These are phyloP conservation scores for Trigoniulus corallinus DNA, from an alignment of 1,140 invertebrate species.

Conservation along the genomic window DNA sequence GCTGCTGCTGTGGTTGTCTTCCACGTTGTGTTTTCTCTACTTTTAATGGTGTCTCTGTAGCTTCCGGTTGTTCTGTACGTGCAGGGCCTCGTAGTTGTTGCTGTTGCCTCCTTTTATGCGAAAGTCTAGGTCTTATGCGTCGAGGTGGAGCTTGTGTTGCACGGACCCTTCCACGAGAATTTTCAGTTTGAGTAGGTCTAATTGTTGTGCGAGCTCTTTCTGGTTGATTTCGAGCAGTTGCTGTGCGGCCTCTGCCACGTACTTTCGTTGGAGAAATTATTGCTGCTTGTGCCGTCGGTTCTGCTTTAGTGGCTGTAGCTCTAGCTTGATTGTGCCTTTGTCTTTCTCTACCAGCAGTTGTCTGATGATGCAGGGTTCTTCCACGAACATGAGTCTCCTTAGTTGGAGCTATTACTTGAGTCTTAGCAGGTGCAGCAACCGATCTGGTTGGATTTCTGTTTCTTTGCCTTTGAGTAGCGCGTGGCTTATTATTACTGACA, in stretches of 20 bases:
- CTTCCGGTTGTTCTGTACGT: background rate
- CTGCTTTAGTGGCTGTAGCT: background rate
- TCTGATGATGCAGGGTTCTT: too few relatives aligned
- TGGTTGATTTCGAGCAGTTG: background rate
- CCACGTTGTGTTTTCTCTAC: background rate
- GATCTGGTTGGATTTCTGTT: background rate
- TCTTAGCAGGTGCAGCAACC: background rate
- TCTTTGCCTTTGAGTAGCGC: background rate
- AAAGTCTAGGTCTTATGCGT: background rate
- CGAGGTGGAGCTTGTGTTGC: background rate
- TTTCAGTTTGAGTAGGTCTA: background rate
- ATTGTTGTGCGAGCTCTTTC: background rate
- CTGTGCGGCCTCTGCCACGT: background rate
- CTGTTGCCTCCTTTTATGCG: too few relatives aligned
- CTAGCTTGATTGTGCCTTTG: background rate
- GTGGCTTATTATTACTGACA: too few relatives aligned
- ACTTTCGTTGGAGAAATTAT: background rate
- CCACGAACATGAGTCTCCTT: too few relatives aligned
- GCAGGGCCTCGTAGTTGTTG: background rate
- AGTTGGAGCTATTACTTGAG: background rate
- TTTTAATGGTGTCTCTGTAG: background rate
- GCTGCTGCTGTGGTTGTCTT: background rate
- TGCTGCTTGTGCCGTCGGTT: background rate
- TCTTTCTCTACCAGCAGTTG: background rate
- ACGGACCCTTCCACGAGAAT: background rate